Base-by-base conservation (phyloP, 1,140 invertebrate species). In the Pentalonia nigronervosa region DNA sequence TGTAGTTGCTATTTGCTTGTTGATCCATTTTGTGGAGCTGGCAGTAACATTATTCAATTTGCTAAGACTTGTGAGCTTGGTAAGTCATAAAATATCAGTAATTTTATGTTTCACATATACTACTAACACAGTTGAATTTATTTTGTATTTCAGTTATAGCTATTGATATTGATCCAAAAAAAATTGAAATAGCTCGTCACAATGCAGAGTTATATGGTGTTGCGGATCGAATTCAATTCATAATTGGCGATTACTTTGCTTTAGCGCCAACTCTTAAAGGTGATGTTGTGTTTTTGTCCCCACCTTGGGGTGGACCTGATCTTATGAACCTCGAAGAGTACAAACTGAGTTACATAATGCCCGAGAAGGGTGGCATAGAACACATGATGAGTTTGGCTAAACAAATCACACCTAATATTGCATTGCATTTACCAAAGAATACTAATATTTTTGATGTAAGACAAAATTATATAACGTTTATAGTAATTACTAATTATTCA, bases 31-130 rank as follows among this genome's bases (percentile, higher is more conserved):
- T 99, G 99, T 96, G 99, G 99, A 50, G 98, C 98, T 94, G 99
- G 99, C 23, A 99, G 99, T 21, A 99, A 99, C 96, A 96, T 98
- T 3, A 99, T 99, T 95, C 99, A 99, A 95, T 99, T 99, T 96
- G 99, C 99, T 9, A 96, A 96, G 41, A 97, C 97, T 21, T 99
- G 98, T 95, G 96, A 97, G 94, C 97, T 96, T 96, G 98, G 98
- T 98, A 96, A 94, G 94, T 89, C 17, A 25, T 93, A n/a, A 34
- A 50, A 21, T 6, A 36, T 21, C 48, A 50, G 41, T 41, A 41
- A 41, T 41, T 41, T 2, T 4, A 67, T 76, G 60, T n/a, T 76
- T 76, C 30, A 76, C 60, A 67, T 30, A 67, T 67, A 67, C 14
- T 9, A n/a, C 14, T 67, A 3, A 67, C 7, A 76, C 30, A 76